Base-by-base conservation (phyloP, 2,888 invertebrate genomes). In the Cybosia mesomella region DNA sequence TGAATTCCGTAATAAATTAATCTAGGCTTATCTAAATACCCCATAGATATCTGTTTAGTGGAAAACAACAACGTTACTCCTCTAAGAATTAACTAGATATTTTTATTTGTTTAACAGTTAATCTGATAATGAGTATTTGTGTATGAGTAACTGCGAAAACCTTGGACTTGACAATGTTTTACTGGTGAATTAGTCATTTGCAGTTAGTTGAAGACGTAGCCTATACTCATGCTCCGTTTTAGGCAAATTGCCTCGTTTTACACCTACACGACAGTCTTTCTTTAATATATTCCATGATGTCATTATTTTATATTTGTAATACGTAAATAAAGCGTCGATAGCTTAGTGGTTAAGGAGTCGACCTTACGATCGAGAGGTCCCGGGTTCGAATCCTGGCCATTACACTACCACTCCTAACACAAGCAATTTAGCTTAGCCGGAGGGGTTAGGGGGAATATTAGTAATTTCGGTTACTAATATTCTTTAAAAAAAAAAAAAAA, bases 111-210 rank as follows among this genome's bases (percentile, higher is more conserved):
- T 53, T 53, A 39, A 66, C 58, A 58, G 57, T 43, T 72, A 53
- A 79, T 78, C 65, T 58, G 70, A 79, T 71, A 71, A 57, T 57
- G 57, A 24, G 13, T 32, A 58, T 43, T 32, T 24, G 28, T 34
- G 54, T n/a, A 28, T 61, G 36, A 43, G 43, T 67, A 22, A 62
- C 62, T 8, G 28, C 68, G 21, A 55, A 68, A 2, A 54, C 36
- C 64, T 22, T 72, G 71, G 72, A 73, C 72, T 79, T 79, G 73
- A 58, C 58, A 24, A 65, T 61, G 28, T 60, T 65, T 74, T 55
- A 34, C 34, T 3, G 21, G 18, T 5, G 57, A 49, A 22, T 66
- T 43, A 68, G 68, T 59, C 59, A 43, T 18, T 36, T 60, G 57
- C 15, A n/a, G 55, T 36, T 39, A 24, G 24, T 55, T 54, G 54